phyloP scores from a whole-genome alignment of 2,797 vertebrate genomes.

The Bovichtus diacanthus region DNA sequence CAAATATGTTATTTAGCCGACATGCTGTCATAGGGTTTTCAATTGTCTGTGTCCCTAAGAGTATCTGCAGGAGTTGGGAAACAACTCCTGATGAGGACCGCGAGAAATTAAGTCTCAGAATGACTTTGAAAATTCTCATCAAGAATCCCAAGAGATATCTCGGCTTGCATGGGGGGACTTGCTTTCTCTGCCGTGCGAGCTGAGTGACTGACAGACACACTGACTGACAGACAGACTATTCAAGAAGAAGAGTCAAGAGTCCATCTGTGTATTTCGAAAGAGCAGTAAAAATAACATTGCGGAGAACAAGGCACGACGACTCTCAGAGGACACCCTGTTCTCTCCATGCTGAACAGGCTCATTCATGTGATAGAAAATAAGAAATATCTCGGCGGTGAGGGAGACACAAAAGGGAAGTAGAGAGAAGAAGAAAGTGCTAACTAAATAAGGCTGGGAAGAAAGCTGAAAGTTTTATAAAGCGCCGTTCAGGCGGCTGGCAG shows the following conservation, averaged over 20 bases:
- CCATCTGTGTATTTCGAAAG: constrained; percentile 64
- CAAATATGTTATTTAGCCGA: constrained; percentile 59
- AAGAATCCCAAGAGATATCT: constrained; percentile 57
- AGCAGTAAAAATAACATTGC: constrained; percentile 71
- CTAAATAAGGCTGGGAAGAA: constrained; percentile 28
- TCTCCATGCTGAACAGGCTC: constrained; percentile 61
- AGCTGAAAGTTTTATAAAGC: constrained; percentile 35
- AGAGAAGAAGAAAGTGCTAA: constrained; percentile 31
- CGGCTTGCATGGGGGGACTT: constrained; percentile 37
- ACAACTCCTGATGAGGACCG: constrained; percentile 52
- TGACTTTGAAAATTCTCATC: constrained; percentile 66
- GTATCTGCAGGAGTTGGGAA: constrained; percentile 54
- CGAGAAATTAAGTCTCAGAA: constrained; percentile 67
- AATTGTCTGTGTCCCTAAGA: constrained; percentile 61
- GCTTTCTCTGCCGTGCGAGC: constrained; percentile 38
- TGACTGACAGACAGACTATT: constrained; percentile 25
- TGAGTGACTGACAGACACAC: constrained; percentile 43
- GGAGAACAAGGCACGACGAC: constrained; percentile 51
- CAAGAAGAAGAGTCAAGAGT: constrained; percentile 55
- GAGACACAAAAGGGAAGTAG: constrained; percentile 22
- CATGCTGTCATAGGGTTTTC: constrained; percentile 45
- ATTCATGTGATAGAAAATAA: constrained; percentile 61
- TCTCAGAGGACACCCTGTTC: constrained; percentile 62
- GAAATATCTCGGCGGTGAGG: constrained; percentile 44
- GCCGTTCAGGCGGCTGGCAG: constrained; percentile 15